Conservation (phyloP, 2,888 invertebrate species). For the Machimus rusticus region DNA sequence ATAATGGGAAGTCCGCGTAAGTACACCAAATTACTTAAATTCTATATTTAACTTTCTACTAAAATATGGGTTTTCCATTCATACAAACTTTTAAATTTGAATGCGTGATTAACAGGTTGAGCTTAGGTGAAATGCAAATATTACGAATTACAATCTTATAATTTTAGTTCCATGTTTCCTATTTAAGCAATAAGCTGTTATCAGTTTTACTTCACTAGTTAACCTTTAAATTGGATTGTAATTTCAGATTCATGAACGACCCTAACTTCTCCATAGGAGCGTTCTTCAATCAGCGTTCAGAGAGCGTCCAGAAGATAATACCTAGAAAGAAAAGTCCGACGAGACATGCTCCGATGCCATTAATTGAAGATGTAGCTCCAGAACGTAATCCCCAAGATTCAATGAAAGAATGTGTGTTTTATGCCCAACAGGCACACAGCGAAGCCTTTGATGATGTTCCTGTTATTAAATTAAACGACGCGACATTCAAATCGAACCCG, state of each 20-base stretch:
- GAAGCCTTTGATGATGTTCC: neutral
- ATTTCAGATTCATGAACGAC: conserved; percentile 51
- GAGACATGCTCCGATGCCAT: conserved; percentile 50
- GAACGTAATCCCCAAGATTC: neutral
- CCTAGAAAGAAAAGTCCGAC: conserved; percentile 52
- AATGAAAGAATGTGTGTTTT: neutral
- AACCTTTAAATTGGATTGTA: neutral
- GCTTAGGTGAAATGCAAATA: too few species aligned
- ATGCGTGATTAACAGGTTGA: too few species aligned
- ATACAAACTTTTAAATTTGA: neutral
- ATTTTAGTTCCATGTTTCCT: too few species aligned
- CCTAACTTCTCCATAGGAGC: conserved; percentile 58
- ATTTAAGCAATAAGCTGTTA: too few species aligned
- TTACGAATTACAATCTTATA: too few species aligned
- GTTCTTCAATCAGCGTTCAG: conserved; percentile 52
- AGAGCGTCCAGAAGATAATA: conserved; percentile 56
- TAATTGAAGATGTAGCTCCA: conserved; percentile 43
- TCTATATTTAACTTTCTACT: neutral
- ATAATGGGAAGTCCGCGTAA: neutral
- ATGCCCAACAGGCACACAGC: neutral
- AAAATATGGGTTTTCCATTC: neutral
- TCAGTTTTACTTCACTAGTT: neutral
- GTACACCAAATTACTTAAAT: neutral
- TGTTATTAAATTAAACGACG: neutral
- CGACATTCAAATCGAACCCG: neutral